These are phyloP conservation scores for Brenthis daphne DNA, from an alignment of 2,888 invertebrate genomes.

Conservation along the genomic window DNA sequence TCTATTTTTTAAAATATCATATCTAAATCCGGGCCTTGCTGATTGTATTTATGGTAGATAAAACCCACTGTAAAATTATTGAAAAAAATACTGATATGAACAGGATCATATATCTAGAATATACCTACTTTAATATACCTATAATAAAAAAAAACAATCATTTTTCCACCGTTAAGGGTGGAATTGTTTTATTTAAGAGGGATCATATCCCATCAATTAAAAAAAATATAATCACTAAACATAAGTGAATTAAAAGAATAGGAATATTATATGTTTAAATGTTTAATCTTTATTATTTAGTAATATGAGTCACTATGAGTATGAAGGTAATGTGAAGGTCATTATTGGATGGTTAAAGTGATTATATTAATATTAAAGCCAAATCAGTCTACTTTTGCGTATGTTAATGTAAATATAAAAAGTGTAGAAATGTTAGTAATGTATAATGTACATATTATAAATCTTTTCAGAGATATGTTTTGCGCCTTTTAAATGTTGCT, in stretches of 20 bases:
- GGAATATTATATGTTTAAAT: no score
- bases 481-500: constrained; percentile 84
- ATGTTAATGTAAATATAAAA: no score
- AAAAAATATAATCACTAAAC: no score
- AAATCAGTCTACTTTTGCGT: no score
- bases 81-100: constrained; percentile 17
- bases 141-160: background rate
- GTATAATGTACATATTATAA: background rate
- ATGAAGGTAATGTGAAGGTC: no score
- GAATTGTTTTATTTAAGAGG: background rate
- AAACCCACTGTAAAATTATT: constrained; percentile 3
- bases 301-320: no score
- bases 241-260: no score
- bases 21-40: constrained; percentile 5
- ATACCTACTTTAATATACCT: background rate
- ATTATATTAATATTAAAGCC: no score
- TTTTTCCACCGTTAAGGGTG: no score
- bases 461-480: constrained; percentile 84
- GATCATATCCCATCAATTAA: background rate
- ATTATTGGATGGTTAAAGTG: no score
- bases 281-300: no score
- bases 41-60: constrained; percentile 26
- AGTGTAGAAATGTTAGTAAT: background rate
- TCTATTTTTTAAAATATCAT: constrained; percentile 1
- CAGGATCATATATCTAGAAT: background rate